Evolutionary conservation across 2,113 vertebrate species (phyloP).

Genomic region (Amphiprion percula): DNA sequence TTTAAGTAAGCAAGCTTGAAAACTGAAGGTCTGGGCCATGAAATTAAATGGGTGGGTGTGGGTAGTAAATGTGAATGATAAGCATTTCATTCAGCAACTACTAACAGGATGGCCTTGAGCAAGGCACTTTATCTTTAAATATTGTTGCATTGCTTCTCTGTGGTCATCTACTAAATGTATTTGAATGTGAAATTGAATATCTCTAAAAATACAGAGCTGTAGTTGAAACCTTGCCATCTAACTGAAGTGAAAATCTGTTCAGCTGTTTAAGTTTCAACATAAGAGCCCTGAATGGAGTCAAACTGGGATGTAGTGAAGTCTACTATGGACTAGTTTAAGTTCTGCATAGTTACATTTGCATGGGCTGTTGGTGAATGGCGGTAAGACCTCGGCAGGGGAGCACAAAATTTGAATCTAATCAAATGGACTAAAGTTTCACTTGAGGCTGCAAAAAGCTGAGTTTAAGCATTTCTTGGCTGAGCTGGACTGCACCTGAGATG

Average conservation of each 20-base stretch:
- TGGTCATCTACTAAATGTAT: slow-evolving; percentile 1
- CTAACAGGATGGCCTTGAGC: slow-evolving; percentile 43
- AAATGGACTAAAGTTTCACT: slow-evolving; percentile 23
- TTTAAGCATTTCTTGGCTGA: slow-evolving; percentile 49
- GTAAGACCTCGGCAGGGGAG: neutral
- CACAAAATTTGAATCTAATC: slow-evolving; percentile 7
- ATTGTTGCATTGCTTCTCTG: neutral
- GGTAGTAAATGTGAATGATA: neutral
- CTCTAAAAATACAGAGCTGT: neutral
- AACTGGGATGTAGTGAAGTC: neutral
- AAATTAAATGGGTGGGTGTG: neutral
- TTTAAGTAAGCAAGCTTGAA: slow-evolving; percentile 12
- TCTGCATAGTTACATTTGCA: slow-evolving; percentile 63
- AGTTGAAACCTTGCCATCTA: neutral
- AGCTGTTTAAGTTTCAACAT: neutral
- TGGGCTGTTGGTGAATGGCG: neutral
- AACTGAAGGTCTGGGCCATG: slow-evolving; percentile 13
- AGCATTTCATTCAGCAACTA: neutral
- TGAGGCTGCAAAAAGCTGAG: slow-evolving; percentile 50
- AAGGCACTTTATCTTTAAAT: slow-evolving; percentile 64
- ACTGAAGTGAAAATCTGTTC: neutral
- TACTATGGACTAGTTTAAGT: slow-evolving; percentile 11
- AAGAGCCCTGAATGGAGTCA: neutral
- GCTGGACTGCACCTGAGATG: slow-evolving; percentile 74
- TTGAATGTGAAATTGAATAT: neutral